Conservation (phyloP, 1,140 invertebrate genomes). For the Drosophila asahinai region DNA sequence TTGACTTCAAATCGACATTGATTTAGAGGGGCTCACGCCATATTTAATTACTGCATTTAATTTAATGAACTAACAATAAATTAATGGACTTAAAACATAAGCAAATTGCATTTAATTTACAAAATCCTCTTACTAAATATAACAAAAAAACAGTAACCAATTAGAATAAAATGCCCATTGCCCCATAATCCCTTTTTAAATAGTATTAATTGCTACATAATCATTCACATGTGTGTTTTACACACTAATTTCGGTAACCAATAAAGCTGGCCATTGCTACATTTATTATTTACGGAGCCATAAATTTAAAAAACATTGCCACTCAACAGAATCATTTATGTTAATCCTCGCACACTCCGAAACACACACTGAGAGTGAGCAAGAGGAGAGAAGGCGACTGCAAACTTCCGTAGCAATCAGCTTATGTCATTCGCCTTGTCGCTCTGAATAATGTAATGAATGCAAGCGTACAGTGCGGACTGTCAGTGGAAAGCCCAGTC, state of each 20-base stretch:
- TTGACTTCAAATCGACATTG: background rate
- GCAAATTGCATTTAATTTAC: background rate
- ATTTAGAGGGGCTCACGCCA: background rate
- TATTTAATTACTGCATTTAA: background rate
- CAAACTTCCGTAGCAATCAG: slow-evolving; percentile 39
- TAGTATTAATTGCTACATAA: background rate
- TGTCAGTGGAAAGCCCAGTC: slow-evolving; percentile 36
- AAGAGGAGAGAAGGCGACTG: background rate
- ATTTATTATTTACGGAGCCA: slow-evolving; percentile 26
- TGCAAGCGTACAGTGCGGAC: slow-evolving; percentile 47
- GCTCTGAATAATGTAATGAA: slow-evolving; percentile 66
- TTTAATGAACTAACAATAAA: background rate
- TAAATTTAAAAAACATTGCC: slow-evolving; percentile 42
- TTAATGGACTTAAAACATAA: too few relatives aligned
- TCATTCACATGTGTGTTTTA: background rate
- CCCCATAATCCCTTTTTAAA: background rate
- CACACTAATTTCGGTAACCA: slow-evolving; percentile 4
- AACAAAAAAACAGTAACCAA: background rate
- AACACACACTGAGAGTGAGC: background rate
- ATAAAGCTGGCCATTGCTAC: background rate
- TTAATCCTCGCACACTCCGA: slow-evolving; percentile 10
- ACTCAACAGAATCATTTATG: slow-evolving; percentile 29
- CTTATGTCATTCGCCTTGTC: slow-evolving; percentile 35
- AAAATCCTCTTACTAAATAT: background rate
- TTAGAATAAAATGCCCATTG: background rate